These are phyloP conservation scores for Caprella mutica DNA, from an alignment of 2,888 invertebrate species.

Conservation along the genomic window DNA sequence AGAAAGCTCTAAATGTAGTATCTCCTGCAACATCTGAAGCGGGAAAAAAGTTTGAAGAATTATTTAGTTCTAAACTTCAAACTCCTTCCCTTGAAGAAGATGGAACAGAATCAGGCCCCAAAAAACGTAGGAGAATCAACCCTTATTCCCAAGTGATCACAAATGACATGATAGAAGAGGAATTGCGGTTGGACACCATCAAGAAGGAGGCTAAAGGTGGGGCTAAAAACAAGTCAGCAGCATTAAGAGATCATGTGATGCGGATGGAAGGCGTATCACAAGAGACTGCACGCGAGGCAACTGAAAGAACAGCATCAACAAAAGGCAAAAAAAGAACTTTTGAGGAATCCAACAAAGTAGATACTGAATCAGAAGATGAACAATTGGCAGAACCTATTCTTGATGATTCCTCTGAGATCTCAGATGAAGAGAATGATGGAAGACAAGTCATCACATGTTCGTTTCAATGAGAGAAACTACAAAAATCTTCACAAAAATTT, in stretches of 20 bases:
- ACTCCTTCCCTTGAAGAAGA: background rate
- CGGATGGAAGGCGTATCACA: background rate
- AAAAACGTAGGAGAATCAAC: background rate
- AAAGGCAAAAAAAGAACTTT: background rate
- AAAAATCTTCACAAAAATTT: too few species aligned
- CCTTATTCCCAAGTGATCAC: background rate
- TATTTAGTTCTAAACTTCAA: background rate
- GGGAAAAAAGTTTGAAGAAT: background rate
- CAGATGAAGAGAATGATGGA: too few species aligned
- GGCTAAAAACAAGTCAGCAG: background rate
- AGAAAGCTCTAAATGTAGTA: background rate
- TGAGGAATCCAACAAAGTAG: background rate
- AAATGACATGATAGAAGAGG: background rate
- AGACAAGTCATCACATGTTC: too few species aligned
- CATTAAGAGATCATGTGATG: background rate
- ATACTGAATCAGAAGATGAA: background rate
- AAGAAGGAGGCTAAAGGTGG: too few species aligned
- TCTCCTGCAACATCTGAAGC: background rate
- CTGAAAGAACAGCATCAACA: too few species aligned
- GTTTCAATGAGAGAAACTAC: too few species aligned
- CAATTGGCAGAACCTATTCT: too few species aligned
- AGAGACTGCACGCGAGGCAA: too few species aligned
- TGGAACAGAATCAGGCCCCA: background rate
- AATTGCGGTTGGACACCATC: background rate
- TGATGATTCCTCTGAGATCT: too few species aligned